phyloP scores from a whole-genome alignment of 2,888 invertebrate species.

The Luperina testacea region DNA sequence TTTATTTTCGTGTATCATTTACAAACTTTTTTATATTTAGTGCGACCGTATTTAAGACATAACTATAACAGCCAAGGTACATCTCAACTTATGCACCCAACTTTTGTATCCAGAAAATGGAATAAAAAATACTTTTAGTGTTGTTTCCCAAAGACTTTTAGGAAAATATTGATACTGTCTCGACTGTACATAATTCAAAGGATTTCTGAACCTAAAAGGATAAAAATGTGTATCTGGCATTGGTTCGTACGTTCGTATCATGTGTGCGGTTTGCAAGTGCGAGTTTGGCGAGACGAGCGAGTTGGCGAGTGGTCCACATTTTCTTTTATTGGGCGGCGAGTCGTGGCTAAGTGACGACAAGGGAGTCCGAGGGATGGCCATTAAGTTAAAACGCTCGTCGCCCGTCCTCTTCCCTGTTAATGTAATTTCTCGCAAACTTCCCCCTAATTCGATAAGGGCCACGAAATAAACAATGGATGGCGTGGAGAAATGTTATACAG shows the following conservation, averaged over 20 bases:
- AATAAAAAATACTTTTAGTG: constrained; percentile 54
- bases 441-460: constrained; percentile 78
- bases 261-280: constrained; percentile 55
- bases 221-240: constrained; percentile 52
- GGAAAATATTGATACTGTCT: constrained; percentile 61
- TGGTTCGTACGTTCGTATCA: constrained; percentile 26
- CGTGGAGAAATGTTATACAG: constrained; percentile 64
- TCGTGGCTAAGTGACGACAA: constrained; percentile 75
- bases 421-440: constrained; percentile 80
- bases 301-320: constrained; percentile 59
- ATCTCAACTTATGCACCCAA: constrained; percentile 47
- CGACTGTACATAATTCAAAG: constrained; percentile 58
- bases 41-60: constrained; percentile 37
- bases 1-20: constrained; percentile 40
- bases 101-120: constrained; percentile 42
- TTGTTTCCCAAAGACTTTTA: constrained; percentile 50
- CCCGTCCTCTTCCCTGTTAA: constrained; percentile 77
- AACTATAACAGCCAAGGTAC: constrained; percentile 31
- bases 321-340: constrained; percentile 70
- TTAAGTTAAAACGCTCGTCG: constrained; percentile 79
- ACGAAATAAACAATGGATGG: constrained; percentile 76
- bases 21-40: constrained; percentile 36
- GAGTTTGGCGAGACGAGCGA: constrained; percentile 9
- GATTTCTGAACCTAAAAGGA: constrained; percentile 50
- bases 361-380: constrained; percentile 74